These are phyloP conservation scores for Idaea dimidiata DNA, from an alignment of 2,888 invertebrate species.

Conservation along the genomic window DNA sequence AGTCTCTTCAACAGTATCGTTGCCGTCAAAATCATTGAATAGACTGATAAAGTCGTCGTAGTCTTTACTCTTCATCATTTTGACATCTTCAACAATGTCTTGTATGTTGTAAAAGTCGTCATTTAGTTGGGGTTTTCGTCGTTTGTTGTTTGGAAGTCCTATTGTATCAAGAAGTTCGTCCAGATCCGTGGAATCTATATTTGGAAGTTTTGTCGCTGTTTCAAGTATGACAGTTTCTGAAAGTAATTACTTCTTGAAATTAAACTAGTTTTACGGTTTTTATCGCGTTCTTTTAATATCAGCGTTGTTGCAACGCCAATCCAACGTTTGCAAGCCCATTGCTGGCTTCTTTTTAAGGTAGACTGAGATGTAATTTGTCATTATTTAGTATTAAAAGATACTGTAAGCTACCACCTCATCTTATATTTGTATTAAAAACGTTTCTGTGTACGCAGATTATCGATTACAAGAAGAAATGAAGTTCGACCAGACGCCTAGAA, in stretches of 20 bases:
- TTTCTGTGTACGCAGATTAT: too few species aligned
- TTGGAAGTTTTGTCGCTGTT: constrained; percentile 3
- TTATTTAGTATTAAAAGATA: too few species aligned
- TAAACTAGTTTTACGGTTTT: too few species aligned
- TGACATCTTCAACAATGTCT: constrained; percentile 30
- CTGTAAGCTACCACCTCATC: too few species aligned
- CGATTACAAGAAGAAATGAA: too few species aligned
- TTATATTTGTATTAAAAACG: too few species aligned
- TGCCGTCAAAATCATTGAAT: constrained; percentile 21
- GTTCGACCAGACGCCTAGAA: too few species aligned
- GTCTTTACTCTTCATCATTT: constrained; percentile 18
- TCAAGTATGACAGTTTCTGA: constrained; percentile 11
- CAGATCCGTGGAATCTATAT: constrained; percentile 39
- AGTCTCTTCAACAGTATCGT: constrained; percentile 20
- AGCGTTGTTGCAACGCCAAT: too few species aligned
- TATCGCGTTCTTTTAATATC: too few species aligned
- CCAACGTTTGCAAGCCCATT: too few species aligned
- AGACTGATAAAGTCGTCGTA: constrained; percentile 19
- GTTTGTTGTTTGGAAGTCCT: constrained; percentile 32
- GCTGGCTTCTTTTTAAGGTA: too few species aligned
- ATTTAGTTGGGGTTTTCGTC: constrained; percentile 29
- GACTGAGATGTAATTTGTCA: too few species aligned
- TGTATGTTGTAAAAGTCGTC: constrained; percentile 18
- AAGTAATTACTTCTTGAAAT: constrained; percentile 8
- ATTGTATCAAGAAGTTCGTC: constrained; percentile 45